A percentile compares a stretch with the other conserved stretches of the same genome.
Conservation (phyloP, 2,888 invertebrate genomes). For the Andricus curvator region DNA sequence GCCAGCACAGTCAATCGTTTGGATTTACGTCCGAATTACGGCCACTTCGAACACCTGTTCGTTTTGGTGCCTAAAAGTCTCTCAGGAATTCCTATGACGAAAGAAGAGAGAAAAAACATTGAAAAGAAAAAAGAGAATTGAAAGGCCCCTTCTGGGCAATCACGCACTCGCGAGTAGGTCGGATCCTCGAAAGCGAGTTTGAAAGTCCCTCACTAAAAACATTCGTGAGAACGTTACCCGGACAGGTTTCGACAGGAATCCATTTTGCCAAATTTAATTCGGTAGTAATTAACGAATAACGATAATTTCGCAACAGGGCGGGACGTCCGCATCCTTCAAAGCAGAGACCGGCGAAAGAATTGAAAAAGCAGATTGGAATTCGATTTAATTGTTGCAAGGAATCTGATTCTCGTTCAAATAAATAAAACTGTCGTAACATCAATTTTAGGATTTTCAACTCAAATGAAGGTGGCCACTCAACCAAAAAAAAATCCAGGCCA, state of each 20-base stretch:
- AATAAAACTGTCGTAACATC: background rate
- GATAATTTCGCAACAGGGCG: slow-evolving; percentile 38
- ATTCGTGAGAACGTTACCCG: slow-evolving; percentile 49
- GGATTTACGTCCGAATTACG: slow-evolving; percentile 36
- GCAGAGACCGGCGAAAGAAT: background rate
- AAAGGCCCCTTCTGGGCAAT: slow-evolving; percentile 31
- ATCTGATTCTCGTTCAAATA: background rate
- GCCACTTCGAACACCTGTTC: slow-evolving; percentile 30
- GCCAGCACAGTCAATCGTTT: slow-evolving; percentile 5
- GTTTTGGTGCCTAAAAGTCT: slow-evolving; percentile 14
- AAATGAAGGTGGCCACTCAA: background rate
- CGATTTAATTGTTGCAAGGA: slow-evolving; percentile 22
- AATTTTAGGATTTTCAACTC: background rate
- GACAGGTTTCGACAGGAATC: slow-evolving; percentile 46
- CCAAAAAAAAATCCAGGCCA: too few species aligned
- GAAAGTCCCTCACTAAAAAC: slow-evolving; percentile 35
- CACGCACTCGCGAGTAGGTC: slow-evolving; percentile 11
- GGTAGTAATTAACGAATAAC: slow-evolving; percentile 50
- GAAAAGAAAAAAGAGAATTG: slow-evolving; percentile 12
- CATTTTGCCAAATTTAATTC: slow-evolving; percentile 47
- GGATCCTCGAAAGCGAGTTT: slow-evolving; percentile 18
- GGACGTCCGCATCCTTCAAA: background rate
- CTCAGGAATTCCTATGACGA: slow-evolving; percentile 36
- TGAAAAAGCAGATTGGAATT: slow-evolving; percentile 29
- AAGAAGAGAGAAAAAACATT: slow-evolving; percentile 23